Conservation (phyloP, 2,888 invertebrate genomes). For the Leucophenga maculata region DNA sequence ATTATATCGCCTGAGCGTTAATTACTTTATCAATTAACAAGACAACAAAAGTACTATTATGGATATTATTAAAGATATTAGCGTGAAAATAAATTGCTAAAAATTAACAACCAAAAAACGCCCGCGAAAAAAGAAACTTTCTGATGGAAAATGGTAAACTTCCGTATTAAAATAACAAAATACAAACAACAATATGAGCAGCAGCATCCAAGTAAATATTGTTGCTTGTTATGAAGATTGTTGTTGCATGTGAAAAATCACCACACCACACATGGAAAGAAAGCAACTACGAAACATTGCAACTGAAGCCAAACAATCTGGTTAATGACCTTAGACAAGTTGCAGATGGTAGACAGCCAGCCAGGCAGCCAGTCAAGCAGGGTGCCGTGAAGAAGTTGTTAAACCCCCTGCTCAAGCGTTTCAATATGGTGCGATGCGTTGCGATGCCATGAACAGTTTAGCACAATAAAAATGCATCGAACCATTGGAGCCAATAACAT, state of each 20-base stretch:
- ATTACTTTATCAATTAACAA: slow-evolving; percentile 3
- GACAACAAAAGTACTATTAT: not conserved
- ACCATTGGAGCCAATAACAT: no score
- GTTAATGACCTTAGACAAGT: no score
- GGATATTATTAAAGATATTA: no score
- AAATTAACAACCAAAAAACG: not conserved
- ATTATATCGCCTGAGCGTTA: not conserved
- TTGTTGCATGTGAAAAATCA: slow-evolving; percentile 4
- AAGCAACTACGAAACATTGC: not conserved
- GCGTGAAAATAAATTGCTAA: not conserved
- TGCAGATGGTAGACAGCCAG: not conserved
- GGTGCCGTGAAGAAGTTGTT: not conserved
- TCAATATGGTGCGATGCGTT: no score
- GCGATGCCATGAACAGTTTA: no score
- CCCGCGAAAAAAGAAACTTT: not conserved
- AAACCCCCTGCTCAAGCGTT: no score
- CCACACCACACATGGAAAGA: no score
- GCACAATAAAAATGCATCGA: no score
- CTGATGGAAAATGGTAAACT: slow-evolving; percentile 9
- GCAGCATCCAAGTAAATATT: slow-evolving; percentile 16
- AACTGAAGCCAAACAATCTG: not conserved
- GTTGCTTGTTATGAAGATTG: no score
- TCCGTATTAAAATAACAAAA: slow-evolving; percentile 18
- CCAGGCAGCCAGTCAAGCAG: slow-evolving; percentile 1
- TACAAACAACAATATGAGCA: not conserved